A percentile compares a stretch with the other conserved stretches of the same genome.
phyloP scores from a whole-genome alignment of 2,113 vertebrate genomes.

The Oenanthe melanoleuca region DNA sequence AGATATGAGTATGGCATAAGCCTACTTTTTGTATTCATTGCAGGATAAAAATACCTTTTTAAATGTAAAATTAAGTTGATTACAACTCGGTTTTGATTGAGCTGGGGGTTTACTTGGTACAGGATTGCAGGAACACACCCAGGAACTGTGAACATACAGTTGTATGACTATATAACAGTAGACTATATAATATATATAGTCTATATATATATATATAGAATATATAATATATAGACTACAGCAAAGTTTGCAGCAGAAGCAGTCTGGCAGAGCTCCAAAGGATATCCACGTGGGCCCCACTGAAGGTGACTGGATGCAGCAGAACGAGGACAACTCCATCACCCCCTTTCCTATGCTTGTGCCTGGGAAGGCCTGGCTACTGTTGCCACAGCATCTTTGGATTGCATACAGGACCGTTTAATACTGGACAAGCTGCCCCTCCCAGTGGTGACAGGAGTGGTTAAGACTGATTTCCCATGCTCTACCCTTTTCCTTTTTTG shows the following conservation, averaged over 20 bases:
- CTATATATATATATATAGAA: no score
- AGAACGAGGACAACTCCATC: background rate
- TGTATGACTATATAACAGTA: background rate
- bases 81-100: background rate
- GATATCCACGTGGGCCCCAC: background rate
- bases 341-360: accelerated
- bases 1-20: accelerated
- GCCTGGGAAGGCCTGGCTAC: background rate
- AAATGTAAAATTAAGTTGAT: background rate
- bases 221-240: background rate
- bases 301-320: background rate
- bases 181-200: background rate
- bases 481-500: background rate
- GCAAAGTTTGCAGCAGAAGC: background rate
- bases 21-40: background rate
- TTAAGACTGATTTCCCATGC: background rate
- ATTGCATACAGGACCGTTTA: accelerated
- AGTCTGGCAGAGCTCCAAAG: background rate
- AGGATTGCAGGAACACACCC: background rate
- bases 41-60: background rate
- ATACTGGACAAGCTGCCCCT: background rate
- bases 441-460: background rate
- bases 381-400: background rate
- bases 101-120: background rate
- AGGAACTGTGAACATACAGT: background rate